Evolutionary conservation across 2,888 invertebrate species (phyloP).

Genomic region (Thumatha senex): DNA sequence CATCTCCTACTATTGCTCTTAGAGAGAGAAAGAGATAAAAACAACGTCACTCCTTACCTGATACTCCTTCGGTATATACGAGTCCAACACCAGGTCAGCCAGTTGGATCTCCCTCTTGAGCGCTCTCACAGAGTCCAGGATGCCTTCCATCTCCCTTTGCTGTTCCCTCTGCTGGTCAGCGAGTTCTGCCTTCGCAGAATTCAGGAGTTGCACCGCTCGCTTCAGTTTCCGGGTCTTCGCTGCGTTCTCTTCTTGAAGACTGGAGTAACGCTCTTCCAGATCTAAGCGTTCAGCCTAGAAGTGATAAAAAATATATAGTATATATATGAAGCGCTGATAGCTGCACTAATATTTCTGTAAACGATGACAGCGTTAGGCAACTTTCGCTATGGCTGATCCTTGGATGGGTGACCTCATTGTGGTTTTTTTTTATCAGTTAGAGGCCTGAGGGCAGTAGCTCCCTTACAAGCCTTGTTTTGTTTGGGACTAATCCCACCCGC

Average conservation of each 20-base stretch:
- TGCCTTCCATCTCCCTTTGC: constrained; percentile 98
- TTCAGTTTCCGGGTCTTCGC: constrained; percentile 97
- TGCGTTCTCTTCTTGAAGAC: constrained; percentile 96
- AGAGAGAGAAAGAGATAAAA: too few species aligned
- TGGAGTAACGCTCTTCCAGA: constrained; percentile 97
- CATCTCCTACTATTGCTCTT: constrained; percentile 99
- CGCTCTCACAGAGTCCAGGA: constrained; percentile 95
- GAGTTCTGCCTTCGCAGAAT: constrained; percentile 93
- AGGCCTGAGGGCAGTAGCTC: too few species aligned
- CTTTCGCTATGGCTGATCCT: too few species aligned
- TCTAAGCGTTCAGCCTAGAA: constrained; percentile 92
- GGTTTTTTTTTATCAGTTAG: too few species aligned
- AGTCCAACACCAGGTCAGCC: constrained; percentile 95
- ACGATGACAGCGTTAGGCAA: too few species aligned
- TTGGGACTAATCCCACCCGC: too few species aligned
- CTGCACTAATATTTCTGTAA: too few species aligned
- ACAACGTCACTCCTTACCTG: constrained; percentile 80
- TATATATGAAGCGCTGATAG: constrained; percentile 2
- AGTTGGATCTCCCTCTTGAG: constrained; percentile 95
- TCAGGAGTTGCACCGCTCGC: constrained; percentile 93
- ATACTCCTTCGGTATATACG: constrained; percentile 96
- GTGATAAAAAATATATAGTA: not conserved
- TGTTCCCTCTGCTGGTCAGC: constrained; percentile 96
- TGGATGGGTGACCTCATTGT: too few species aligned
- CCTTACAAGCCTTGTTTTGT: too few species aligned